These are phyloP conservation scores for Notolepis coatsorum DNA, from an alignment of 2,797 vertebrate genomes.

Conservation along the genomic window DNA sequence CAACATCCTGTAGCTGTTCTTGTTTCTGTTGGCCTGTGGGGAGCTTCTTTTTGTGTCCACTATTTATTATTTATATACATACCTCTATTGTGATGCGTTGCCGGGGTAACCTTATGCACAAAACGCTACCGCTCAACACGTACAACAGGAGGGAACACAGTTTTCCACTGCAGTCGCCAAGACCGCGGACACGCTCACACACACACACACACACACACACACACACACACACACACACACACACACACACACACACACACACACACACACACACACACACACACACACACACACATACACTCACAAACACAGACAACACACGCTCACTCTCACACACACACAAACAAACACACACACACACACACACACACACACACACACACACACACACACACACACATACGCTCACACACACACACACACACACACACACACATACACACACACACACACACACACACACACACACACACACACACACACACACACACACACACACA, in stretches of 20 bases:
- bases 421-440: not conserved
- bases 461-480: slow-evolving; percentile 3
- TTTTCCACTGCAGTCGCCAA: slow-evolving; percentile 71
- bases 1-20: slow-evolving; percentile 61
- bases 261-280: not conserved
- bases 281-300: not conserved
- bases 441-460: not conserved
- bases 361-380: slow-evolving; percentile 17
- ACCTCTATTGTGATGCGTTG: slow-evolving; percentile 72
- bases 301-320: slow-evolving; percentile 1
- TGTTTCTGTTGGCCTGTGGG: slow-evolving; percentile 54
- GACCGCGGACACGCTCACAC: slow-evolving; percentile 16
- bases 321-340: slow-evolving; percentile 26
- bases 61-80: slow-evolving; percentile 77
- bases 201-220: not conserved
- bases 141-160: slow-evolving; percentile 66
- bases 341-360: slow-evolving; percentile 16
- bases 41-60: slow-evolving; percentile 67
- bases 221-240: not conserved
- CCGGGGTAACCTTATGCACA: slow-evolving; percentile 67
- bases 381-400: not conserved
- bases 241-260: not conserved
- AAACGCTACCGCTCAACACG: slow-evolving; percentile 59
- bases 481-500: slow-evolving; percentile 27
- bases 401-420: slow-evolving; percentile 27